A percentile compares a stretch with the other conserved stretches of the same genome.
These are phyloP conservation scores for Plecturocebus donacophilus DNA, from an alignment of 2,113 vertebrate genomes.

Conservation along the genomic window DNA sequence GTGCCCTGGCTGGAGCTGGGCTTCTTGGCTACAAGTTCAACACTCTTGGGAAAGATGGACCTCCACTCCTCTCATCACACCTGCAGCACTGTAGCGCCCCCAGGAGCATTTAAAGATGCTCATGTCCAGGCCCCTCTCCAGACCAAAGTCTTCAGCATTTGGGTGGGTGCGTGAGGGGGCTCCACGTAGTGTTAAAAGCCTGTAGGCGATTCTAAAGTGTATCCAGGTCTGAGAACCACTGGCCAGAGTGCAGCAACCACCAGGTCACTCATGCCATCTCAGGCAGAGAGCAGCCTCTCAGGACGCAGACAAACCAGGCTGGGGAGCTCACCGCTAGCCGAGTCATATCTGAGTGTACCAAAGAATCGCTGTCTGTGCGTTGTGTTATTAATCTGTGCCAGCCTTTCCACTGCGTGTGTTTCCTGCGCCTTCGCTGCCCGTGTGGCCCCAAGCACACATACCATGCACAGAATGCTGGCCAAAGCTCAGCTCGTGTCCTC, in stretches of 20 bases:
- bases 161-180: accelerated
- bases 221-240: background rate
- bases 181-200: background rate
- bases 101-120: background rate
- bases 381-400: background rate
- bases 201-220: background rate
- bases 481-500: background rate
- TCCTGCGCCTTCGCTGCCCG: background rate
- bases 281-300: background rate
- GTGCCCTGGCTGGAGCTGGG: background rate
- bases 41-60: background rate
- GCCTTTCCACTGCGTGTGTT: background rate
- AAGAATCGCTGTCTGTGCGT: background rate
- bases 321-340: background rate
- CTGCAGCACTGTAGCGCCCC: accelerated
- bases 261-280: too few relatives aligned
- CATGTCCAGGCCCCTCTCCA: background rate
- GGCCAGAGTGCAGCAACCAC: background rate
- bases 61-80: accelerated
- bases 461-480: background rate
- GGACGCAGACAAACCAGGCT: too few relatives aligned
- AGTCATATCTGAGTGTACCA: background rate
- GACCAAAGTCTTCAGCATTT: background rate
- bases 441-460: background rate
- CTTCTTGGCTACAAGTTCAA: background rate